phyloP scores from a whole-genome alignment of 2,888 invertebrate genomes.

The Cinara cedri region DNA sequence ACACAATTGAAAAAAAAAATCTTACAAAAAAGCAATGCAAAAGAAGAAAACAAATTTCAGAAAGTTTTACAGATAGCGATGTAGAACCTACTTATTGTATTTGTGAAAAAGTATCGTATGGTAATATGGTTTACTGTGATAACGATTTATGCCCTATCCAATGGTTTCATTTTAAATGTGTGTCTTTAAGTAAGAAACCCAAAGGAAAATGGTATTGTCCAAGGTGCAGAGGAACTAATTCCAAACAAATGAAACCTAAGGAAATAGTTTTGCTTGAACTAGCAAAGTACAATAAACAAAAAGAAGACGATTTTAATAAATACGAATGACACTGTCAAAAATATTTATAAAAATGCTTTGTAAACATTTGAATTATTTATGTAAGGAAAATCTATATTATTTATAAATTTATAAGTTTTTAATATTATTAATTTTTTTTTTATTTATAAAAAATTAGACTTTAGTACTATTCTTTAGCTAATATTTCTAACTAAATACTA shows the following conservation, averaged over 20 bases:
- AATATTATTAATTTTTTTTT: too few species aligned
- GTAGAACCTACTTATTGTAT: constrained; percentile 86
- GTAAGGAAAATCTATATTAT: not conserved
- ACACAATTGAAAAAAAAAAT: not conserved
- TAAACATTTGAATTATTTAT: not conserved
- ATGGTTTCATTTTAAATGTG: constrained; percentile 96
- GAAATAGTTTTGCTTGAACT: constrained; percentile 33
- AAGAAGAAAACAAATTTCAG: not conserved
- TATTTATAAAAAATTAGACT: too few species aligned
- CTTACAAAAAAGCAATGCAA: not conserved
- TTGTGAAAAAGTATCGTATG: constrained; percentile 95
- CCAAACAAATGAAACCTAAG: constrained; percentile 36
- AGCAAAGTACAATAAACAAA: constrained; percentile 40
- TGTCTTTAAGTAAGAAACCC: constrained; percentile 86
- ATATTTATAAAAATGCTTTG: too few species aligned
- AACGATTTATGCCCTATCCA: constrained; percentile 86
- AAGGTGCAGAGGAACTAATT: constrained; percentile 74
- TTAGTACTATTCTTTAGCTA: too few species aligned
- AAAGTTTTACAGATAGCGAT: constrained; percentile 7
- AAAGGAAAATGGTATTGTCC: constrained; percentile 91
- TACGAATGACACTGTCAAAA: too few species aligned
- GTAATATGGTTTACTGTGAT: constrained; percentile 97
- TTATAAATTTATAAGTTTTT: too few species aligned
- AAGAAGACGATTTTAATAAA: constrained; percentile 41
- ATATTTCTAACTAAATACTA: too few species aligned